Base-by-base conservation (phyloP, 2,888 invertebrate species). In the Tanytarsus gracilentus region DNA sequence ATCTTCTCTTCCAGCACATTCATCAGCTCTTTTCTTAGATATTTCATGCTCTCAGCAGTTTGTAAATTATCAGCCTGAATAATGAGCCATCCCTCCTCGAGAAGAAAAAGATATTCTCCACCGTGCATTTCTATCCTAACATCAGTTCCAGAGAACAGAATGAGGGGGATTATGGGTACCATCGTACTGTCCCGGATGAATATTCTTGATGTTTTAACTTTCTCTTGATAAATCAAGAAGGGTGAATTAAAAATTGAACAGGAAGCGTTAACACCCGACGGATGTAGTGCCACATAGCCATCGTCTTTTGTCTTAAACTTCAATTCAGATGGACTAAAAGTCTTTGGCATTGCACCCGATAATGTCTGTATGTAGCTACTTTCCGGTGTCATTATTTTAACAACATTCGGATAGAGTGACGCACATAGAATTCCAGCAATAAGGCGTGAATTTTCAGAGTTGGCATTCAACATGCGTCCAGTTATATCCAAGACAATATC, bases 331-430 rank as follows among this genome's bases (percentile, higher is more conserved):
- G 86, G 78, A n/a, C 77, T 79, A 0, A 83, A 80, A 61, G 83
- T 80, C 8, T 84, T 79, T 0, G 88, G 85, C 55, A 90, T 79
- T 0, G 88, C 87, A 0, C 89, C 89, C 2, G 81, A 80, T 0
- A 81, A 80, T 68, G 85, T 85, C 69, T 82, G 79, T 67, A 84
- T 79, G 70, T 82, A 89, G 0, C 84, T 83, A 68, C 87, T 86
- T 66, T 86, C 86, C 0, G 89, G 89, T 0, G 86, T 87, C 52
- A 88, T 74, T 1, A 74, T 29, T 76, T 89, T 86, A 0, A 91
- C 88, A 29, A 98, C 81, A 69, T 94, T 93, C 0, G 97, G 97
- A 73, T 96, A 97, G 18, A 93, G 76, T 0, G 96, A 94, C 2
- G 93, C 94, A 69, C 91, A 90, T 44, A 98, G 76, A 25, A 95